phyloP scores from a whole-genome alignment of 2,888 invertebrate genomes.

The Apoda limacodes region DNA sequence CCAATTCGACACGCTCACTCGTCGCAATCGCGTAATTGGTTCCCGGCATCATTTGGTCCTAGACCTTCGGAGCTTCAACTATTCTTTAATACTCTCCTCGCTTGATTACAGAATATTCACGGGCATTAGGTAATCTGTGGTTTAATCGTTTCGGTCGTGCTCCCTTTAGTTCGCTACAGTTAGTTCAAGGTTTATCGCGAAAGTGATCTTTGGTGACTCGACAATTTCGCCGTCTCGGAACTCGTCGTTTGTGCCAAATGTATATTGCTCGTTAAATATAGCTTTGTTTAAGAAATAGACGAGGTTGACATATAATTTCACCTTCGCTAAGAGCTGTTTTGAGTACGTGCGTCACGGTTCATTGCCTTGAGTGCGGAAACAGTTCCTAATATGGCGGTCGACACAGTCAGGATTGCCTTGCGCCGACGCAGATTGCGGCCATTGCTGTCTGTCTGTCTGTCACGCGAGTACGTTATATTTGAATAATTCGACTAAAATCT shows the following conservation, averaged over 20 bases:
- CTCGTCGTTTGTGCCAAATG: conserved; percentile 18
- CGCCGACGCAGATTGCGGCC: conserved; percentile 49
- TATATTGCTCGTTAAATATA: conserved; percentile 16
- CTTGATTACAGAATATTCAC: no score
- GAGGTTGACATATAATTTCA: conserved; percentile 24
- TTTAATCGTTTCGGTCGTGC: conserved; percentile 8
- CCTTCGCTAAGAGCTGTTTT: conserved; percentile 26
- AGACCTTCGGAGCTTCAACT: no score
- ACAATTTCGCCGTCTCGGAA: background rate
- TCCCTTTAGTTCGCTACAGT: conserved; percentile 4
- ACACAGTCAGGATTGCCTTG: conserved; percentile 52
- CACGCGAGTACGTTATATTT: conserved; percentile 35
- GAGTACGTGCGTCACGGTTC: conserved; percentile 57
- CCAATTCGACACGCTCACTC: conserved; percentile 38
- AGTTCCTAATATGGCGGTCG: conserved; percentile 59
- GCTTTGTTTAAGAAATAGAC: conserved; percentile 18
- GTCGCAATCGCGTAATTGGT: conserved; percentile 33
- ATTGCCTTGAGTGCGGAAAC: conserved; percentile 63
- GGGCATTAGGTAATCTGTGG: no score
- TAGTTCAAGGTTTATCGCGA: conserved; percentile 5
- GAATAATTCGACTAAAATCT: no score
- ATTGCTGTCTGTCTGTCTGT: conserved; percentile 46
- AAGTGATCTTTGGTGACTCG: conserved; percentile 2
- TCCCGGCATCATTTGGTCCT: conserved; percentile 11
- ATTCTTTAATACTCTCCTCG: no score